Evolutionary conservation across 2,888 invertebrate species (phyloP).

Genomic region (Criorhina ranunculi): DNA sequence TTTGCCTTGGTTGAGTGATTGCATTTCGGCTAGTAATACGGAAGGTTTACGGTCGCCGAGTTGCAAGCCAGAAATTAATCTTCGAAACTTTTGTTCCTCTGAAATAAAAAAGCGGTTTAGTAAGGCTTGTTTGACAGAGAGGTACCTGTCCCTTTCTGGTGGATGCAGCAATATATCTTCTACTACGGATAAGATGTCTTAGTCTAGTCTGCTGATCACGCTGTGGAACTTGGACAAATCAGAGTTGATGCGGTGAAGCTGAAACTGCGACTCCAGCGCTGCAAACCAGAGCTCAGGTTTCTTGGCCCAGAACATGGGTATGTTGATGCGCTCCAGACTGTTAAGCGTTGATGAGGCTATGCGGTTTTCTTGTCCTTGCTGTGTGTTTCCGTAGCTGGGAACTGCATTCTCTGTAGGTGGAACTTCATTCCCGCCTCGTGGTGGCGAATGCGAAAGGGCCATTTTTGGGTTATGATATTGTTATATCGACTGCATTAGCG

Average conservation of each 20-base stretch:
- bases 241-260: constrained; percentile 6
- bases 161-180: constrained; percentile 1
- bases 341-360: too few relatives aligned
- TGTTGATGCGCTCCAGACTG: too few relatives aligned
- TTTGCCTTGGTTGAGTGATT: constrained; percentile 25
- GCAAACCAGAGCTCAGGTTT: constrained; percentile 5
- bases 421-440: neutral
- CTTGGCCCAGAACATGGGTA: too few relatives aligned
- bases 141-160: constrained; percentile 8
- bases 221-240: constrained; percentile 8
- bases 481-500: too few relatives aligned
- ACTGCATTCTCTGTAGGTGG: neutral
- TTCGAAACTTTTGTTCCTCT: constrained; percentile 19
- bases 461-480: neutral
- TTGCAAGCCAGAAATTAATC: constrained; percentile 22
- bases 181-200: constrained; percentile 8
- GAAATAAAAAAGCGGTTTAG: constrained; percentile 16
- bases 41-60: constrained; percentile 23
- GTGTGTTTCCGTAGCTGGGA: neutral
- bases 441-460: neutral
- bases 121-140: constrained; percentile 13
- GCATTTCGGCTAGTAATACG: constrained; percentile 24
- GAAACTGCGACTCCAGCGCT: constrained; percentile 4
- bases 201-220: constrained; percentile 9
- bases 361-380: neutral